phyloP scores from a whole-genome alignment of 2,797 vertebrate species.

The Eremophila alpestris region DNA sequence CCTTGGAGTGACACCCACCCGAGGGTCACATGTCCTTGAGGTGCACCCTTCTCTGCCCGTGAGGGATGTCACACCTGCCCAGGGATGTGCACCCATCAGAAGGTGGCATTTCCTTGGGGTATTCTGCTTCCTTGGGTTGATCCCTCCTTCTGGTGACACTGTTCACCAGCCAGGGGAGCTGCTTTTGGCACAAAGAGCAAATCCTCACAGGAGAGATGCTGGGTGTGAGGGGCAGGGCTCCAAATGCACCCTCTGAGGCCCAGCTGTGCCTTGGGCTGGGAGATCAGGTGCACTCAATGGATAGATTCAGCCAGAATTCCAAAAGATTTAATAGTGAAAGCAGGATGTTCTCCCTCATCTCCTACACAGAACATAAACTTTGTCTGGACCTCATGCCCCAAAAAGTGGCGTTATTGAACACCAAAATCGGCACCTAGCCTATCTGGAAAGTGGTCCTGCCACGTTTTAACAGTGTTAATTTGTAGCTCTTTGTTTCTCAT shows the following conservation, averaged over 20 bases:
- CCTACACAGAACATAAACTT: not conserved
- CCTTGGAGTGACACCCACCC: not conserved
- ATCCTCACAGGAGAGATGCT: not conserved
- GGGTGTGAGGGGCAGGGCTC: not conserved
- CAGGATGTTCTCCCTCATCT: not conserved
- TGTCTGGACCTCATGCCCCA: not conserved
- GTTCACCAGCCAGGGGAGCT: not conserved
- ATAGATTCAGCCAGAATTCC: not conserved
- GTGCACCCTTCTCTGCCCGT: not conserved
- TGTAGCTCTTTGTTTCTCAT: not conserved
- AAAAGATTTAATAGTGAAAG: not conserved
- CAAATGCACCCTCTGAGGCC: fast-evolving
- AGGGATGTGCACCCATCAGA: not conserved
- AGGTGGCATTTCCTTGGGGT: not conserved
- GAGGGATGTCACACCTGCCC: not conserved
- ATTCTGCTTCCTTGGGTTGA: not conserved
- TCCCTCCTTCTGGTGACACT: not conserved
- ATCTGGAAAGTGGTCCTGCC: not conserved
- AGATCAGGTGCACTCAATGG: not conserved
- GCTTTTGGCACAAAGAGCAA: not conserved
- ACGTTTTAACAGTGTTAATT: not conserved
- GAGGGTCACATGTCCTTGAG: not conserved
- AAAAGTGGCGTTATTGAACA: not conserved
- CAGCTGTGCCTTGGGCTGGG: not conserved
- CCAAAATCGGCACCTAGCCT: fast-evolving